phyloP scores from a whole-genome alignment of 2,113 vertebrate species.

The Oxyura jamaicensis region DNA sequence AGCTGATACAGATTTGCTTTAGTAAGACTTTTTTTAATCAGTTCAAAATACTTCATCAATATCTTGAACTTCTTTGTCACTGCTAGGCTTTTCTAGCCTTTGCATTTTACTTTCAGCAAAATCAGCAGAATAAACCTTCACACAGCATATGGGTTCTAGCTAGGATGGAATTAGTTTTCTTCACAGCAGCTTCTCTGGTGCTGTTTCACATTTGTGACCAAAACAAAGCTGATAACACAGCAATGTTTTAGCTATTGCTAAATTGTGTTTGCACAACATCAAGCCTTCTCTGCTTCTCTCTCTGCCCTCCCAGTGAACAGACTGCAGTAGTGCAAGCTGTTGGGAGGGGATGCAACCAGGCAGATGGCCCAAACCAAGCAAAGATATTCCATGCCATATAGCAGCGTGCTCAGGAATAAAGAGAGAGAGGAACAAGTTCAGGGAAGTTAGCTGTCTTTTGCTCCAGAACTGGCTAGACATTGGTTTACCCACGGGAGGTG shows the following conservation, averaged over 20 bases:
- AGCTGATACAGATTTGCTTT: not conserved
- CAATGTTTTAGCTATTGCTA: not conserved
- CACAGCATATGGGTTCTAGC: not conserved
- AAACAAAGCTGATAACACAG: not conserved
- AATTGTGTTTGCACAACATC: not conserved
- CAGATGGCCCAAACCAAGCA: not conserved
- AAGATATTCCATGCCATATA: not conserved
- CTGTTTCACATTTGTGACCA: not conserved
- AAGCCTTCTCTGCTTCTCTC: not conserved
- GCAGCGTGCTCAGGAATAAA: not conserved
- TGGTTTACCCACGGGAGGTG: not conserved
- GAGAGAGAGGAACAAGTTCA: not conserved
- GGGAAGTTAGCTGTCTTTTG: not conserved
- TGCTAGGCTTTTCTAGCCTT: not conserved
- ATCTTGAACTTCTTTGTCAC: not conserved
- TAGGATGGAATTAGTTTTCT: not conserved
- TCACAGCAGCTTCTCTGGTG: not conserved
- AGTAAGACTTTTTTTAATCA: not conserved
- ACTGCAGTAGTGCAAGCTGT: not conserved
- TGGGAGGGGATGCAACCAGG: not conserved
- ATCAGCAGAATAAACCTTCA: not conserved
- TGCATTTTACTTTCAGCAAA: not conserved
- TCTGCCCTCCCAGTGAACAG: not conserved
- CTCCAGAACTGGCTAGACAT: not conserved
- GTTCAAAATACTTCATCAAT: not conserved